Base-by-base conservation (phyloP, 2,797 vertebrate genomes). In the Pseudopleuronectes americanus region DNA sequence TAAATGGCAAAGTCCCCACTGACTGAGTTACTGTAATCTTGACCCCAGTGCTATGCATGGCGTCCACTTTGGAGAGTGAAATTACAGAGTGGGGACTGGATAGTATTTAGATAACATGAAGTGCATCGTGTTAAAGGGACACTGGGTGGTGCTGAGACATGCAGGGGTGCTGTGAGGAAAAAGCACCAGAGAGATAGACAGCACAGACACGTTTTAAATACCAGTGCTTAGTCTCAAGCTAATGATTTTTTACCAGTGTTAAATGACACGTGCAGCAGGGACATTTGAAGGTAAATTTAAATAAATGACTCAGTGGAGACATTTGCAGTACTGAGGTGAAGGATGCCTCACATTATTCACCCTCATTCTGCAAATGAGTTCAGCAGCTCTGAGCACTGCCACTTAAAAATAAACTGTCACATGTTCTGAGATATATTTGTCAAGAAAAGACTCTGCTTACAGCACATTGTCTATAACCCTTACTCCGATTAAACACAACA, bases 391-490 rank as follows among this genome's bases (percentile, higher is more conserved):
- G 52, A 80, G 80, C 36, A 33, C 77, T 56, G 62, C 36, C 64
- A 81, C 75, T 87, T 85, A 85, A 84, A 90, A 86, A 86, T 81
- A 89, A 88, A 84, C 80, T 68, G 80, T 78, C 77, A 87, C 69
- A 78, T 82, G 77, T 64, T 72, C 57, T 51, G 3, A 57, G 71
- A 71, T 75, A 56, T 83, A 63, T 84, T 82, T 83, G 57, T 76
- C 67, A 55, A 71, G 54, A 66, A 38, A 64, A 67, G 62, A 65
- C 67, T 68, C 71, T 71, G 69, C 68, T 80, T 74, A 68, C 70
- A 76, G 73, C 76, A 28, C 7, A 22, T 57, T 2, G 16, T 58
- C 76, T 80, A 51, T 60, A 79, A 76, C 64, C 57, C 26, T 33
- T 64, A 72, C 21, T 9, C 31, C 8, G 31, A 51, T 12, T 13